Base-by-base conservation (phyloP, 2,113 vertebrate species). In the Lanius collurio region DNA sequence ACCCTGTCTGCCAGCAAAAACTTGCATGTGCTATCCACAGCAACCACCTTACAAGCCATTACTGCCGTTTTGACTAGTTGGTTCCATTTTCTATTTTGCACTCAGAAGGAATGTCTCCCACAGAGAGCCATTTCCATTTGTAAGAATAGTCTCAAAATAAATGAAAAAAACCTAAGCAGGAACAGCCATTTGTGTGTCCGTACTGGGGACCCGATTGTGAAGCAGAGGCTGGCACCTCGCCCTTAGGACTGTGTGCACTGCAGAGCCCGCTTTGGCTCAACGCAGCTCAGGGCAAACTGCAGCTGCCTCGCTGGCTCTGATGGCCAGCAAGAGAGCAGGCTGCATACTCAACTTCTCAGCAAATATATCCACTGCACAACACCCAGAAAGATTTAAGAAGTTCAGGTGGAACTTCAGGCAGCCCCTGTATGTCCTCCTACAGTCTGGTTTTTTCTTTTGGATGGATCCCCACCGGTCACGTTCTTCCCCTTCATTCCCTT, bases 361-460 rank as follows among this genome's bases (percentile, higher is more conserved):
- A 62, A 81, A 78, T 19, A 49, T 5, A 39, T 2, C 68, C 28
- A 9, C 1, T 64, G 62, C 44, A 89, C 50, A 70, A 93, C 62
- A 62, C 5, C 0, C 30, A 77, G 39, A 50, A 44, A 49, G 10
- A 42, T 1, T 69, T 57, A 67, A 73, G n/a, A 63, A 31, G 6
- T 41, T 52, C 49, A 60, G 1, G 0, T 23, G 23, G 60, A 82
- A 71, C 33, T 70, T 69, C 28, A 57, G 30, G 50, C 46, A 86
- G 71, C 4, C 28, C 33, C 21, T 31, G 19, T 0, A 0, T 1
- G 1, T 56, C 4, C 6, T 59, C 39, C 20, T 71, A 21, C 28
- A 52, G 1, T 10, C 47, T 16, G 3, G 12, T 71, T 30, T 35
- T 52, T 24, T 68, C 49, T 44, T 13, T 31, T 1, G 1, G 19